Evolutionary conservation across 2,113 vertebrate genomes (phyloP).

Genomic region (Anguilla rostrata): DNA sequence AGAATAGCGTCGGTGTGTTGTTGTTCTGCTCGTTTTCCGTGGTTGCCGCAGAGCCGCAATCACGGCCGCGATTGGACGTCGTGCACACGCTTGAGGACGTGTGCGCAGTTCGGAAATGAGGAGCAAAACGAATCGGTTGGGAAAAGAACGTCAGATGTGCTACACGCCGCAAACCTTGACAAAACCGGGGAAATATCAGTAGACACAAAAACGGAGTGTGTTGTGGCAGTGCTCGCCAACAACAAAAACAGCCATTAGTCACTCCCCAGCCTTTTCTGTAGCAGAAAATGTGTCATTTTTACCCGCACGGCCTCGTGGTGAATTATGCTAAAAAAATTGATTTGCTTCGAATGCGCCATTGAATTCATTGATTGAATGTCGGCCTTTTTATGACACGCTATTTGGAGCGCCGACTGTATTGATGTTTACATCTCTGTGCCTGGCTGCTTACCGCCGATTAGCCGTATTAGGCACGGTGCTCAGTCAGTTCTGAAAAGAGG

Average conservation of each 20-base stretch:
- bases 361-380: constrained; percentile 21
- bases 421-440: constrained; percentile 1
- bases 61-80: neutral
- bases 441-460: constrained; percentile 18
- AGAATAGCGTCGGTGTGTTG: no score
- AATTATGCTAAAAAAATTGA: constrained; percentile 2
- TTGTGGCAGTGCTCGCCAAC: neutral
- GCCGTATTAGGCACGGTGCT: constrained; percentile 11
- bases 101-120: neutral
- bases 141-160: neutral
- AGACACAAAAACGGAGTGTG: neutral
- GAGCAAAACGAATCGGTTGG: neutral
- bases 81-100: no score
- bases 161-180: neutral
- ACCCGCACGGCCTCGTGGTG: neutral
- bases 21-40: neutral
- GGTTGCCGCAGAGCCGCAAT: neutral
- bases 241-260: constrained; percentile 4
- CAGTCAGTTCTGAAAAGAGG: neutral
- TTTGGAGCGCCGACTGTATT: constrained; percentile 5
- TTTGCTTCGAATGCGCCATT: constrained; percentile 21
- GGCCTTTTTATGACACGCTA: constrained; percentile 19
- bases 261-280: constrained; percentile 12
- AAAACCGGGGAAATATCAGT: neutral
- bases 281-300: neutral